phyloP scores from a whole-genome alignment of 2,888 invertebrate genomes.

The Geotrupes spiniger region DNA sequence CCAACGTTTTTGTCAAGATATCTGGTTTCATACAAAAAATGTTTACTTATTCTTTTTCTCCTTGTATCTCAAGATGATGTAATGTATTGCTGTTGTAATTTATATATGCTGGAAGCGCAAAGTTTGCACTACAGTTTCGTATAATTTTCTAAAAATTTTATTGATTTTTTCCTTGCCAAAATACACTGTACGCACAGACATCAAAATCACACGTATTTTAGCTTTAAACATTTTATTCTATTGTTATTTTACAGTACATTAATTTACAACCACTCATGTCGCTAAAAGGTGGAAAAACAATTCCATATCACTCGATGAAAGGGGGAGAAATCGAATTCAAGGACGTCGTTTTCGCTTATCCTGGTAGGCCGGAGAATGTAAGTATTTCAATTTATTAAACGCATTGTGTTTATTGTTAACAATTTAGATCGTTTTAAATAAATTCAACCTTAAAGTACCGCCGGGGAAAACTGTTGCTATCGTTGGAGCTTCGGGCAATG shows the following conservation, averaged over 20 bases:
- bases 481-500: conserved; percentile 91
- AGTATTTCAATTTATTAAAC: conserved; percentile 23
- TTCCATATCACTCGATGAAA: conserved; percentile 67
- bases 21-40: too few species aligned
- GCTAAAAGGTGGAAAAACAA: conserved; percentile 62
- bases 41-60: too few species aligned
- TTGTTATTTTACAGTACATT: conserved; percentile 61
- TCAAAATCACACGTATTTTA: too few species aligned
- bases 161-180: too few species aligned
- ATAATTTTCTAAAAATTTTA: too few species aligned
- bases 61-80: too few species aligned
- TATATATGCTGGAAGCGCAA: too few species aligned
- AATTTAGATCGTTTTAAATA: conserved; percentile 68
- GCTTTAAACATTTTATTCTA: too few species aligned
- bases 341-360: conserved; percentile 86
- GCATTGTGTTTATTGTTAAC: conserved; percentile 24
- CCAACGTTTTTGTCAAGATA: too few species aligned
- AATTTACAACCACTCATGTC: conserved; percentile 69
- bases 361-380: conserved; percentile 70
- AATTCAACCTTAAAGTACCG: conserved; percentile 78
- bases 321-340: conserved; percentile 81
- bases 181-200: too few species aligned
- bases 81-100: too few species aligned
- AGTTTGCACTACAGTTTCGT: too few species aligned
- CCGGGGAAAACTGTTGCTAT: conserved; percentile 89